Evolutionary conservation across 2,888 invertebrate species (phyloP), one percentile per base, ranked within the genome.

Genomic region (Thyatira batis): DNA sequence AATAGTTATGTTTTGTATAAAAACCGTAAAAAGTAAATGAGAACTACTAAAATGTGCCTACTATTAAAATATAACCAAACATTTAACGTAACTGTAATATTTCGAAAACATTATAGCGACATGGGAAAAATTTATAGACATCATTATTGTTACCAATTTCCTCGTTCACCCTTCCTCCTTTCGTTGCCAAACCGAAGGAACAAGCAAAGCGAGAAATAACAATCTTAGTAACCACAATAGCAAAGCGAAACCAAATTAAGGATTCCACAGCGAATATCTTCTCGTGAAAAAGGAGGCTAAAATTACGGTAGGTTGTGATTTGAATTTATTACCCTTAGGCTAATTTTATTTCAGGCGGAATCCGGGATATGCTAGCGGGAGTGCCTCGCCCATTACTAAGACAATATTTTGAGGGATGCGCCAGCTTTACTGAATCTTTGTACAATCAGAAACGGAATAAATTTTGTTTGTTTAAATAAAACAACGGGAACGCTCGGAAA

Each of bases 291-390:
- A 88, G 83, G 82, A 84, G 84, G 81, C 82, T 77, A 78, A 83
- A 89, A 89, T 87, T 87, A 86, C 83, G 80, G 78, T 77, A 77
- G 71, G 80, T 76, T 85, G 87, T 89, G 89, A 91, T 91, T 90
- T 89, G 89, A 89, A 90, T 89, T 89, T 89, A 89, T 89, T 88
- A 84, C 87, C 79, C 80, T 70, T 76, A 82, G 83, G 85, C 86
- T 89, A 88, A 89, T 89, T 89, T 89, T 88, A 87, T 89, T 89
- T 88, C 76, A 73, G 75, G 66, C 74, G 71, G 76, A 71, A 27
- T 78, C 65, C 69, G 69, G 75, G 74, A 79, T 82, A 78, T 78
- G 75, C 78, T 65, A 59, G 63, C 55, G 68, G 70, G 66, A 73
- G 71, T 76, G 69, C 74, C 80, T 78, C 76, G 72, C 66, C 80